A percentile compares a stretch with the other conserved stretches of the same genome.
Conservation (phyloP, 2,888 invertebrate species). For the Lepas anatifera region DNA sequence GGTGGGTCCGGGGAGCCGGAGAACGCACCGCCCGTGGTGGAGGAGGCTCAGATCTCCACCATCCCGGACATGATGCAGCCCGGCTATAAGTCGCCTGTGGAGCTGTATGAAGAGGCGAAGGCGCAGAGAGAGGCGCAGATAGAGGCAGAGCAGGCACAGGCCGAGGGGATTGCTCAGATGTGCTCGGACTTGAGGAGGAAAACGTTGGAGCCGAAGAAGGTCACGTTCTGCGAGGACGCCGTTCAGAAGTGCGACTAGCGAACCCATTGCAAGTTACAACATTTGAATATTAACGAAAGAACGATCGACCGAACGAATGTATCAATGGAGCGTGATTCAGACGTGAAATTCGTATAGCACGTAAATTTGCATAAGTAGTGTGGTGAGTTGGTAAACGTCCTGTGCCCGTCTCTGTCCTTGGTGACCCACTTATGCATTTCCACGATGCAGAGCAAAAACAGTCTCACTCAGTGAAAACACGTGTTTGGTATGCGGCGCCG, state of each 20-base stretch:
- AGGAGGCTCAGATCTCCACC: neutral
- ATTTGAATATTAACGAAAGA: too few relatives aligned
- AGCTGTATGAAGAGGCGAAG: neutral
- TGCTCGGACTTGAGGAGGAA: neutral
- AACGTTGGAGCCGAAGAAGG: neutral
- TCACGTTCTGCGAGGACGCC: neutral
- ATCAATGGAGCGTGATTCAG: too few relatives aligned
- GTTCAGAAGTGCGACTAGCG: neutral
- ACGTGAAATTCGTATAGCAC: too few relatives aligned
- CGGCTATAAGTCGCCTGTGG: neutral
- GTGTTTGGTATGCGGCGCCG: too few relatives aligned
- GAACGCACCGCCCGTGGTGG: neutral
- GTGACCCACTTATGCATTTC: too few relatives aligned
- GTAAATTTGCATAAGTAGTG: too few relatives aligned
- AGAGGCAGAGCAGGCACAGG: neutral
- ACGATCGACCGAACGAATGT: too few relatives aligned
- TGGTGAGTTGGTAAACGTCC: too few relatives aligned
- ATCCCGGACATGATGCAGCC: conserved; percentile 2
- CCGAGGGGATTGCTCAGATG: neutral
- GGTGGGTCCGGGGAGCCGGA: neutral
- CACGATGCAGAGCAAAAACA: too few relatives aligned
- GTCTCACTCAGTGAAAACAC: too few relatives aligned
- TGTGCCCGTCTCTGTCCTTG: too few relatives aligned
- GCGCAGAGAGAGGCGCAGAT: neutral
- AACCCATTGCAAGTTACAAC: too few relatives aligned